These are phyloP conservation scores for Leptogaster cylindrica DNA, from an alignment of 2,888 invertebrate species.

Conservation along the genomic window DNA sequence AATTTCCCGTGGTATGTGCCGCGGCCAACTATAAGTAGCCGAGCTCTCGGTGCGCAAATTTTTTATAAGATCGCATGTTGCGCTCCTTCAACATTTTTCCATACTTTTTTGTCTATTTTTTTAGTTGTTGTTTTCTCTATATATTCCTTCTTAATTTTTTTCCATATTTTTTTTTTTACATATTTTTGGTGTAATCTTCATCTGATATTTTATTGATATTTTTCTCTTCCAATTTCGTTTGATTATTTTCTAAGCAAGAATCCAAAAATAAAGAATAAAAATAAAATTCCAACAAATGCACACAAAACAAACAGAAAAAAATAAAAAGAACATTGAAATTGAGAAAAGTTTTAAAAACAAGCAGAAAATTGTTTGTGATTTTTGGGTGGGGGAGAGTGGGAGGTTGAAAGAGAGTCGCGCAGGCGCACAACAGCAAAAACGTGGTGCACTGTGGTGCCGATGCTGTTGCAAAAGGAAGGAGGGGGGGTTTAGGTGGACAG, in stretches of 20 bases:
- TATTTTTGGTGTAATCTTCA: too few relatives aligned
- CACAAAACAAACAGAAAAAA: too few relatives aligned
- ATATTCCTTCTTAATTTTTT: background rate
- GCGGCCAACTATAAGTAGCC: too few relatives aligned
- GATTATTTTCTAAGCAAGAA: background rate
- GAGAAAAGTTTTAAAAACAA: conserved; percentile 8
- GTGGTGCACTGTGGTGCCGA: too few relatives aligned
- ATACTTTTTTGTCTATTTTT: background rate
- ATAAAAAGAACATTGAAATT: background rate
- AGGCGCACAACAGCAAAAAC: too few relatives aligned
- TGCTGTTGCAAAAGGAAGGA: too few relatives aligned
- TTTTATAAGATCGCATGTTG: conserved; percentile 15
- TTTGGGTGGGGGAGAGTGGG: background rate
- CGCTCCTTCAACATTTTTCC: background rate
- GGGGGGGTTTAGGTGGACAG: too few relatives aligned
- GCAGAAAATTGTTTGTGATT: too few relatives aligned
- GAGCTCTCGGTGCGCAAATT: conserved; percentile 20
- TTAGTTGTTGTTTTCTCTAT: background rate
- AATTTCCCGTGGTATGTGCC: background rate
- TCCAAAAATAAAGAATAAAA: conserved; percentile 5
- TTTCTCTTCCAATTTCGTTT: background rate
- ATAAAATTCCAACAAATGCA: too few relatives aligned
- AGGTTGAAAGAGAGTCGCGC: too few relatives aligned
- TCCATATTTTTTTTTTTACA: background rate
- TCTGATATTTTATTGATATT: background rate